Base-by-base conservation (phyloP, 2,888 invertebrate genomes). In the Vesta saturnalis region DNA sequence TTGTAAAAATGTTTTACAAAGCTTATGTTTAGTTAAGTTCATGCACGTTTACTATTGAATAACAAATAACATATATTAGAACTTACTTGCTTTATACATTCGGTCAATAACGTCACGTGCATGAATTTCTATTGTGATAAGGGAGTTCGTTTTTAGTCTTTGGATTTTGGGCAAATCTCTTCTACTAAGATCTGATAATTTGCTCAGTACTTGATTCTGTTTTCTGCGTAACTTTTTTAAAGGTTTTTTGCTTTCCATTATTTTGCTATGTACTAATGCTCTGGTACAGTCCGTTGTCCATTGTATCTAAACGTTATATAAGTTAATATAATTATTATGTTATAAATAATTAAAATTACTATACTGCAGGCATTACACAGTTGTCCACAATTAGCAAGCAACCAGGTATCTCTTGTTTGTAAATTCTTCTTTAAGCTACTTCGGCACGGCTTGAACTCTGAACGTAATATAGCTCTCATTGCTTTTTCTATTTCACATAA, bases 111-210 rank as follows among this genome's bases (percentile, higher is more conserved):
- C 94, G 84, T 96, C 96, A 69, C 95, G 87, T 0, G 94, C 93
- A 83, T 96, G 96, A 74, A 96, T 95, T 85, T 96, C 95, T 69
- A 96, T 92, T 1, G 95, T 94, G 57, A 95, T 93, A 57, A 96
- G 84, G 5, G 94, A 92, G 73, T 94, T 94, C 6, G 95, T 90
- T 85, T 96, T 96, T 58, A 91, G 84, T 8, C 96, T 87, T 77
- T 94, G 89, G 15, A 93, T 86, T 82, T 91, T 93, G 0, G 88
- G 86, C 61, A 95, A 86, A 66, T 93, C 92, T 72, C 91, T 90
- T 43, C 94, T 85, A 67, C 95, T 92, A 79, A 94, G 90, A 78
- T 92, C 91, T 19, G 94, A 94, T 65, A 95, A 88, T 67, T 92
- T 94, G 46, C 86, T 83, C 58, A 96, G 85, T 61, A 94, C 89